These are phyloP conservation scores for Calvadosia cruxmelitensis DNA, from an alignment of 30 jellyfish, hydroid and myxozoan genomes.

Conservation along the genomic window DNA sequence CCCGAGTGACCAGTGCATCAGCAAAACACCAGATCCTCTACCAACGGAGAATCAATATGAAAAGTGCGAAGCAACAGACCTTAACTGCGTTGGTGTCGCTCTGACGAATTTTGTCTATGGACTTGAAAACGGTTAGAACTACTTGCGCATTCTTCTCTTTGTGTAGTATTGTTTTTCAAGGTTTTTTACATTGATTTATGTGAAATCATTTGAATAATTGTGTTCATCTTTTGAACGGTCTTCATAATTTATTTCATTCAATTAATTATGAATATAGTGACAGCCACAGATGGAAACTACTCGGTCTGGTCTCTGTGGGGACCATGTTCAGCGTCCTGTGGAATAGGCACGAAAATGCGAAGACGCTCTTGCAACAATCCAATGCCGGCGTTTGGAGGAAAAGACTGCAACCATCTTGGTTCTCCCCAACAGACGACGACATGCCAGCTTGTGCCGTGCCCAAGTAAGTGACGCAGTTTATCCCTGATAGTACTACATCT, in stretches of 20 bases:
- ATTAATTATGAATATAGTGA: neutral
- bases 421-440: constrained; percentile 35
- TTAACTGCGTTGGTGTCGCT: constrained; percentile 77
- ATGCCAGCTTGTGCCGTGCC: constrained; percentile 60
- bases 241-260: too few relatives aligned
- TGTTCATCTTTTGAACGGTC: too few relatives aligned
- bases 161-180: neutral
- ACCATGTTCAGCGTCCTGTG: constrained; percentile 66
- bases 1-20: neutral
- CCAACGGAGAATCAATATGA: neutral
- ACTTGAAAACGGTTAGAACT: constrained; percentile 42
- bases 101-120: constrained; percentile 79
- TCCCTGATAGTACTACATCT: too few relatives aligned
- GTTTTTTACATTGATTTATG: too few relatives aligned
- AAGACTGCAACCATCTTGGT: constrained; percentile 49
- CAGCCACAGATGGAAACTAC: constrained; percentile 65
- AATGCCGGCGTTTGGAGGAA: constrained; percentile 76
- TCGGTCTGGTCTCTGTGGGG: constrained; percentile 73
- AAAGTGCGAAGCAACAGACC: constrained; percentile 49
- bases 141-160: neutral
- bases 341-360: constrained; percentile 56
- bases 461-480: constrained; percentile 48
- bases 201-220: too few relatives aligned
- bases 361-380: constrained; percentile 70
- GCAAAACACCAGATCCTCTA: neutral